Percentiles rank a stretch among this genome's conserved stretches.
Evolutionary conservation across 2,113 vertebrate species (phyloP).

Genomic region (Peromyscus polionotus): DNA sequence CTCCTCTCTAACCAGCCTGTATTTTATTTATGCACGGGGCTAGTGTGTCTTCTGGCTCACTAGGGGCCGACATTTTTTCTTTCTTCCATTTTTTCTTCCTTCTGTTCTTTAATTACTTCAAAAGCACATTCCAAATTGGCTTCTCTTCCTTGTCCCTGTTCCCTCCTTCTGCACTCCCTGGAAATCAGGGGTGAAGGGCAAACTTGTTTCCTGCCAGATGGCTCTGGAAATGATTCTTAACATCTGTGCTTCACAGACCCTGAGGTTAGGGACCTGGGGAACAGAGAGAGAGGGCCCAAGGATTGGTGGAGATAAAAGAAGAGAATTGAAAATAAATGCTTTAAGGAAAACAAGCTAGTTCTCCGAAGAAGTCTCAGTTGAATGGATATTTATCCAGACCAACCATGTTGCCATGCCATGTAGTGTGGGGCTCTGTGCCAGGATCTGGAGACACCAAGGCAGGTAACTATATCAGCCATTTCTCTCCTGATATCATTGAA

Average conservation of each 20-base stretch:
- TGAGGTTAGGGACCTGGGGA: not conserved
- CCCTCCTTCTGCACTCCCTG: not conserved
- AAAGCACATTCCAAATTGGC: not conserved
- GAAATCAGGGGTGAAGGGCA: not conserved
- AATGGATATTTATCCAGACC: not conserved
- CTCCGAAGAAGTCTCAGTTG: not conserved
- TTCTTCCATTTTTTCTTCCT: not conserved
- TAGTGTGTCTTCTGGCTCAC: not conserved
- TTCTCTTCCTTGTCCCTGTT: not conserved
- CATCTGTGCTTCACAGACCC: not conserved
- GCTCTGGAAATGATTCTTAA: not conserved
- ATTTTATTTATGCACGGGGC: not conserved
- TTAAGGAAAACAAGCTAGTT: not conserved
- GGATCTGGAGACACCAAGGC: not conserved
- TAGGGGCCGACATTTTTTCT: not conserved
- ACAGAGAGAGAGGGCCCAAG: not conserved
- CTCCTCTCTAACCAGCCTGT: too few relatives aligned
- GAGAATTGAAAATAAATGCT: not conserved
- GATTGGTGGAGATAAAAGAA: constrained; percentile 1
- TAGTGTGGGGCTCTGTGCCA: not conserved
- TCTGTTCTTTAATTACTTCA: not conserved
- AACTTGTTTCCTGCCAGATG: not conserved
- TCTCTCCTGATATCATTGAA: not conserved
- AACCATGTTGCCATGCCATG: rapidly evolving
- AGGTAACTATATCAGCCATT: not conserved